These are phyloP conservation scores for Chalcis sispes DNA, from an alignment of 2,888 invertebrate genomes.

Conservation along the genomic window DNA sequence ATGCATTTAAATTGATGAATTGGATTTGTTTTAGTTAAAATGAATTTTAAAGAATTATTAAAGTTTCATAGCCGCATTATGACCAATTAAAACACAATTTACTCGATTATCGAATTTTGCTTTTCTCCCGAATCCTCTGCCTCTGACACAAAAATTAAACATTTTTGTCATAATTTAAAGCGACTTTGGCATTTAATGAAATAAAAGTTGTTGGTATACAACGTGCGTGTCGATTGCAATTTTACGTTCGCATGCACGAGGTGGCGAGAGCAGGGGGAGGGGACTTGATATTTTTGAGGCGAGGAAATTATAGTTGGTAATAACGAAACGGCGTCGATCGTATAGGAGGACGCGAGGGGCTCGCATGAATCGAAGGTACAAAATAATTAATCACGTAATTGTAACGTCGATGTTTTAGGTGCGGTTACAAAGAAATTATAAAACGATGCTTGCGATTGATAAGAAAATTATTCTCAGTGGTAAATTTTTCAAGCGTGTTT, in stretches of 20 bases:
- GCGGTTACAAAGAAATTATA: slow-evolving; percentile 26
- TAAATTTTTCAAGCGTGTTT: slow-evolving; percentile 4
- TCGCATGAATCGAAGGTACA: slow-evolving; percentile 37
- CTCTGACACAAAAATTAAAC: neutral
- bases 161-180: neutral
- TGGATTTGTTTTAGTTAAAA: too few relatives aligned
- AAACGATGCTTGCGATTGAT: slow-evolving; percentile 34
- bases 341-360: neutral
- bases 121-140: too few relatives aligned
- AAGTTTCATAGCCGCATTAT: too few relatives aligned
- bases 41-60: too few relatives aligned
- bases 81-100: too few relatives aligned
- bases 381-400: slow-evolving; percentile 57
- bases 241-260: neutral
- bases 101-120: too few relatives aligned
- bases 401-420: slow-evolving; percentile 35
- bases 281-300: slow-evolving; percentile 29
- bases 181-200: neutral
- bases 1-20: too few relatives aligned
- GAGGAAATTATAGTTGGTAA: slow-evolving; percentile 33
- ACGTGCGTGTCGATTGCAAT: slow-evolving; percentile 45
- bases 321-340: slow-evolving; percentile 35
- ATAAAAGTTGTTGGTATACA: slow-evolving; percentile 2
- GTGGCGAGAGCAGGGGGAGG: too few relatives aligned
- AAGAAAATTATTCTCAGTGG: slow-evolving; percentile 47